Percentiles rank a stretch among this genome's conserved stretches.
Evolutionary conservation across 2,797 vertebrate genomes (phyloP).

Genomic region (Tinamus major): DNA sequence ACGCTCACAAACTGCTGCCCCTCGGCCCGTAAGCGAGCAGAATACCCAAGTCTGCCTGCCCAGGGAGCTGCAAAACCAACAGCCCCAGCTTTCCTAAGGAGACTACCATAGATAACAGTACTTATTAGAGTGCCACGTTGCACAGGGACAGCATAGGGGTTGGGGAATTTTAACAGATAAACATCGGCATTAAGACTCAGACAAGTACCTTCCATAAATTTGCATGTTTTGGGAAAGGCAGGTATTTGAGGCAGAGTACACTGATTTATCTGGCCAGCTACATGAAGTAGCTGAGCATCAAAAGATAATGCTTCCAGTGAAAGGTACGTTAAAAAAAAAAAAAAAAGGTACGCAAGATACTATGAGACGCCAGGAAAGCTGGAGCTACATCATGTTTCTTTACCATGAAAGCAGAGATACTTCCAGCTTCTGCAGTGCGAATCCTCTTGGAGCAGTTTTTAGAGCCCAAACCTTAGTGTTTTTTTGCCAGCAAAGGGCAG

Average conservation of each 20-base stretch:
- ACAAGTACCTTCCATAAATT: neutral
- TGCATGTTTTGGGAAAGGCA: neutral
- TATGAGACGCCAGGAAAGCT: rapidly evolving
- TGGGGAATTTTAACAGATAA: neutral
- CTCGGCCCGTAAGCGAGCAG: neutral
- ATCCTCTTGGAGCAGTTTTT: too few relatives aligned
- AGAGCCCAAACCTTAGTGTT: too few relatives aligned
- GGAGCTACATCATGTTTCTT: rapidly evolving
- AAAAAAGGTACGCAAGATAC: neutral
- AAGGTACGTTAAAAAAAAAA: neutral
- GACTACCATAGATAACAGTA: neutral
- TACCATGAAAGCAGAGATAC: too few relatives aligned
- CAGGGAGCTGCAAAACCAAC: neutral
- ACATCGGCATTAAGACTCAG: neutral
- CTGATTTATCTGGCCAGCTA: neutral
- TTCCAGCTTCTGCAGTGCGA: too few relatives aligned
- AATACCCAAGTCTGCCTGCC: neutral
- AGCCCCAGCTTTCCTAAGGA: neutral
- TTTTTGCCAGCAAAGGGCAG: too few relatives aligned
- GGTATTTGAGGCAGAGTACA: rapidly evolving
- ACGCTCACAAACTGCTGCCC: neutral
- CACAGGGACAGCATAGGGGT: neutral
- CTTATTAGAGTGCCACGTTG: neutral
- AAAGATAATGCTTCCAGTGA: neutral
- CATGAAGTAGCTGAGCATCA: neutral